Evolutionary conservation across 1,140 invertebrate genomes (phyloP).

Genomic region (Tribolium castaneum): DNA sequence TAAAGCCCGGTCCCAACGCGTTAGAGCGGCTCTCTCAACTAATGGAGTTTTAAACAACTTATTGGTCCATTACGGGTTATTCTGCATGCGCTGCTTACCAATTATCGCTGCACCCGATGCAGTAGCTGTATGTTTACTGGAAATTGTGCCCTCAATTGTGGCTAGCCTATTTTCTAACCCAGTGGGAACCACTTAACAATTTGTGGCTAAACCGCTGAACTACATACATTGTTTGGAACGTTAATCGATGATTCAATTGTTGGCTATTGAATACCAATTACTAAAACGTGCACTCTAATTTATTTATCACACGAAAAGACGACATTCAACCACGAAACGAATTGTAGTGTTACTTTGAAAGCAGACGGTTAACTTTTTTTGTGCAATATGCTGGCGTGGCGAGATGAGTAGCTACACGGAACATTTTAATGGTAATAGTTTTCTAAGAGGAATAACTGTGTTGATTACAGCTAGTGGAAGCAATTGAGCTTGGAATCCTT

Average conservation of each 20-base stretch:
- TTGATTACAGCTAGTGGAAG: neutral
- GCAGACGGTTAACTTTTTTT: too few relatives aligned
- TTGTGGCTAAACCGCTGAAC: slow-evolving; percentile 41
- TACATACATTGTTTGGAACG: slow-evolving; percentile 43
- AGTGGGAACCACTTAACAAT: slow-evolving; percentile 46
- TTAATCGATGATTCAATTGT: slow-evolving; percentile 42
- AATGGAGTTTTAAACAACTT: slow-evolving; percentile 44
- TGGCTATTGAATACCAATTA: slow-evolving; percentile 39
- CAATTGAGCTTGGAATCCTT: neutral
- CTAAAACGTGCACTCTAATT: slow-evolving; percentile 1
- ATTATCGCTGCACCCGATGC: slow-evolving; percentile 41
- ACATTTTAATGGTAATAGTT: neutral
- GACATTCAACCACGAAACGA: neutral
- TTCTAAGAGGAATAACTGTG: neutral
- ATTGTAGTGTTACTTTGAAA: too few relatives aligned
- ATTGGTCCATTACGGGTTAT: slow-evolving; percentile 44
- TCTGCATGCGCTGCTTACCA: slow-evolving; percentile 39
- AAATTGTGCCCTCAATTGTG: slow-evolving; percentile 43
- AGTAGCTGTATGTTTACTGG: slow-evolving; percentile 40
- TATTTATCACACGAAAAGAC: neutral
- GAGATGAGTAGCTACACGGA: neutral
- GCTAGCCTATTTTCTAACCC: slow-evolving; percentile 45
- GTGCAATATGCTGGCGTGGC: neutral
- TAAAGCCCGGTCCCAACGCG: slow-evolving; percentile 39
- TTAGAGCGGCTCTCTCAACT: slow-evolving; percentile 25